Evolutionary conservation across 1,140 invertebrate genomes (phyloP).

Genomic region (Cydia pomonella): DNA sequence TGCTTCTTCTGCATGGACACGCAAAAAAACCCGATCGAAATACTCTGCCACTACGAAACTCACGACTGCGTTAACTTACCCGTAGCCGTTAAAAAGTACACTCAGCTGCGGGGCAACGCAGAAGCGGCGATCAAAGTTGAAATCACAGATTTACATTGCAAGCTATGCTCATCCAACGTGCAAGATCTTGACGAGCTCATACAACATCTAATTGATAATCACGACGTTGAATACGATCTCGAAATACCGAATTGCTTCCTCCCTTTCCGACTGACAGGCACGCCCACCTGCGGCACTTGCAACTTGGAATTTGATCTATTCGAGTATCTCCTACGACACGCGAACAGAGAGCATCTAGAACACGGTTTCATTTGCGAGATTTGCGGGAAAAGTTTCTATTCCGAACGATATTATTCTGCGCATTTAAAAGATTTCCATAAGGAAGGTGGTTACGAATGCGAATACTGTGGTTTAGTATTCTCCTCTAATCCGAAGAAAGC

Average conservation of each 20-base stretch:
- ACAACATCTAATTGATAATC: not conserved
- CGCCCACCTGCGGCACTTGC: conserved; percentile 12
- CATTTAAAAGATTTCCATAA: not conserved
- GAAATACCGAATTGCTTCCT: conserved; percentile 8
- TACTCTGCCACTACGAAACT: not conserved
- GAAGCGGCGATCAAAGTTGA: conserved; percentile 22
- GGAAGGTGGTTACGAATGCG: conserved; percentile 7
- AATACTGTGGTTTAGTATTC: not conserved
- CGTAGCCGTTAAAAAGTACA: not conserved
- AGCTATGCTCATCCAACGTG: conserved; percentile 3
- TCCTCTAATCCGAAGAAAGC: not conserved
- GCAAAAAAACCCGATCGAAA: not conserved
- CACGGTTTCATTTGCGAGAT: conserved; percentile 21
- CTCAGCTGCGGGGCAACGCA: not conserved
- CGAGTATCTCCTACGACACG: conserved; percentile 21
- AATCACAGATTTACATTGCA: conserved; percentile 3
- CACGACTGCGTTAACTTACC: conserved; percentile 19
- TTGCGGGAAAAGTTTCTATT: conserved; percentile 16
- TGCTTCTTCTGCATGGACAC: conserved; percentile 5
- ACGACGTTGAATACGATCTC: conserved; percentile 16
- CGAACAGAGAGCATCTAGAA: conserved; percentile 20
- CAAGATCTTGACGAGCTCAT: conserved; percentile 6
- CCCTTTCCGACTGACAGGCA: conserved; percentile 1
- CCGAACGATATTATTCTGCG: not conserved
- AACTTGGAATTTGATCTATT: not conserved